phyloP scores from a whole-genome alignment of 2,888 invertebrate species.

The Troides aeacus region DNA sequence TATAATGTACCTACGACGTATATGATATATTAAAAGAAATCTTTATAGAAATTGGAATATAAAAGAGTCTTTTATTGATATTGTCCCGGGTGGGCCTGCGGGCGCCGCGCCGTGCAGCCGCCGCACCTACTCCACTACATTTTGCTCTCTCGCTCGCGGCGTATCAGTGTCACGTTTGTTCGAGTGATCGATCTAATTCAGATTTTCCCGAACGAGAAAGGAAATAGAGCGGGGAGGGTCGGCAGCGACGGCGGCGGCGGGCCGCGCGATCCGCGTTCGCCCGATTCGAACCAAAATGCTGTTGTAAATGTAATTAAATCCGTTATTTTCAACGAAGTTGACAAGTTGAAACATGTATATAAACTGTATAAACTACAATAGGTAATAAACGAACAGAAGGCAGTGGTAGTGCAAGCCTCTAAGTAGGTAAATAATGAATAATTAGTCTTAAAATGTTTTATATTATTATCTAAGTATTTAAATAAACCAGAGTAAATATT shows the following conservation, averaged over 20 bases:
- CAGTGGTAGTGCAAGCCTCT: constrained; percentile 50
- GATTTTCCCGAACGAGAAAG: constrained; percentile 14
- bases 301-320: constrained; percentile 45
- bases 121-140: constrained; percentile 23
- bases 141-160: constrained; percentile 9
- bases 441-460: constrained; percentile 72
- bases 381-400: constrained; percentile 41
- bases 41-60: constrained; percentile 76
- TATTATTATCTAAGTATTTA: constrained; percentile 73
- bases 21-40: constrained; percentile 66
- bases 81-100: constrained; percentile 44
- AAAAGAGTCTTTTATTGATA: constrained; percentile 70
- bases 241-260: constrained; percentile 16
- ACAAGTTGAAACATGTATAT: constrained; percentile 46
- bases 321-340: constrained; percentile 49
- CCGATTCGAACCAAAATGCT: constrained; percentile 43
- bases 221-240: constrained; percentile 20
- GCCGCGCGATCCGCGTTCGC: constrained; percentile 33
- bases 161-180: neutral
- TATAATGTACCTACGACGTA: constrained; percentile 77
- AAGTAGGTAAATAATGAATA: constrained; percentile 60
- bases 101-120: constrained; percentile 12
- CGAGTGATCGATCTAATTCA: neutral
- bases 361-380: constrained; percentile 45
- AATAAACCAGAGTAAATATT: constrained; percentile 76